These are phyloP conservation scores for Mimumesa dahlbomi DNA, from an alignment of 2,888 invertebrate genomes.

Conservation along the genomic window DNA sequence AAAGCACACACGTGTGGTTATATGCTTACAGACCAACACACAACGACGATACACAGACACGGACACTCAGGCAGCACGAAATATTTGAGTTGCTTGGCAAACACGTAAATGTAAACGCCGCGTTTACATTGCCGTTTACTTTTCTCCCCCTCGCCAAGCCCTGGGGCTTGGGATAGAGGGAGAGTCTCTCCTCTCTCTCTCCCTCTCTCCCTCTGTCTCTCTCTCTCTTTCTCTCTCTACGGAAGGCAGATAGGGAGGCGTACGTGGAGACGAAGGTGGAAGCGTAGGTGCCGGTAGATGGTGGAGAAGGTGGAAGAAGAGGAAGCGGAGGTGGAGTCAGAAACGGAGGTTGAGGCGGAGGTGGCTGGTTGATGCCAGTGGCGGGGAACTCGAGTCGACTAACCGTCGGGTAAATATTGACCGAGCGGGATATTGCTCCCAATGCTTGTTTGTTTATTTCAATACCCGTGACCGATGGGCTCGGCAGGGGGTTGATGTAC, in stretches of 20 bases:
- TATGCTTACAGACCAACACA: slow-evolving; percentile 43
- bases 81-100: slow-evolving; percentile 79
- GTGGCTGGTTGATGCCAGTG: slow-evolving; percentile 43
- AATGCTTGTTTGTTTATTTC: slow-evolving; percentile 80
- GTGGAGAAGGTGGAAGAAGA: slow-evolving; percentile 29
- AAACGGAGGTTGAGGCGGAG: slow-evolving; percentile 35
- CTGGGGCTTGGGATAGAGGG: slow-evolving; percentile 21
- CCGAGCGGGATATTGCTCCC: slow-evolving; percentile 80
- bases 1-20: slow-evolving; percentile 50
- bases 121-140: slow-evolving; percentile 79
- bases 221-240: too few species aligned
- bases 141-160: slow-evolving; percentile 68
- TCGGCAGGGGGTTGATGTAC: slow-evolving; percentile 57
- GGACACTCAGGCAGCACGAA: slow-evolving; percentile 71
- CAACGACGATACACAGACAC: slow-evolving; percentile 54
- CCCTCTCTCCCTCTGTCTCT: too few species aligned
- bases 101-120: slow-evolving; percentile 79
- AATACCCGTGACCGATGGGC: slow-evolving; percentile 77
- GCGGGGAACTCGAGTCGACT: slow-evolving; percentile 73
- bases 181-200: slow-evolving; percentile 21
- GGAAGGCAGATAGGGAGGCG: slow-evolving; percentile 14
- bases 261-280: slow-evolving; percentile 16
- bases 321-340: slow-evolving; percentile 12
- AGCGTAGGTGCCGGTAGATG: slow-evolving; percentile 16
- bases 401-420: slow-evolving; percentile 80